Conservation (phyloP, 2,888 invertebrate species). For the Chrysolina americana region DNA sequence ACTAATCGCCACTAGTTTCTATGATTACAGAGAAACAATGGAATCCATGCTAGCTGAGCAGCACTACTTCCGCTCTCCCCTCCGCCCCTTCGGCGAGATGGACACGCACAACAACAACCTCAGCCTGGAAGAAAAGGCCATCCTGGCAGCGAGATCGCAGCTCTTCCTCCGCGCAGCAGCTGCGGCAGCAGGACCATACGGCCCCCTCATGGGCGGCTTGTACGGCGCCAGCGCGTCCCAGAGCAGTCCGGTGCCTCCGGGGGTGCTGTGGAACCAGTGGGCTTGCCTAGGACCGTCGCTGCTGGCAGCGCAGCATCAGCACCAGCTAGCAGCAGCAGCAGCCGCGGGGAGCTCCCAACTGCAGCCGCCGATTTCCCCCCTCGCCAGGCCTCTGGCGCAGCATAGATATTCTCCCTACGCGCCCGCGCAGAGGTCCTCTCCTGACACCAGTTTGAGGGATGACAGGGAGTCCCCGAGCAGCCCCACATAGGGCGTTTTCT, state of each 20-base stretch:
- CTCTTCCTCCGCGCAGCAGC: slow-evolving; percentile 81
- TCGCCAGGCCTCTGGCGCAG: slow-evolving; percentile 73
- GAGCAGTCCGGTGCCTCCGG: slow-evolving; percentile 66
- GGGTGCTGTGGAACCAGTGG: slow-evolving; percentile 82
- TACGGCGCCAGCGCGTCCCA: slow-evolving; percentile 70
- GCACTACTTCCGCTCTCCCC: slow-evolving; percentile 84
- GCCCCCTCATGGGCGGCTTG: slow-evolving; percentile 72
- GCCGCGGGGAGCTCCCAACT: slow-evolving; percentile 73
- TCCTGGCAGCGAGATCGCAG: slow-evolving; percentile 83
- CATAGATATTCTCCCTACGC: slow-evolving; percentile 75
- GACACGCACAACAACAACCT: slow-evolving; percentile 82
- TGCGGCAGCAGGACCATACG: slow-evolving; percentile 75
- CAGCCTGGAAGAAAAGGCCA: slow-evolving; percentile 83
- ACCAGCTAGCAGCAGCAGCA: slow-evolving; percentile 71
- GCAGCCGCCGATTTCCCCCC: slow-evolving; percentile 69
- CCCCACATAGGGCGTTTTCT: slow-evolving; percentile 60
- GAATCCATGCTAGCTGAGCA: slow-evolving; percentile 90
- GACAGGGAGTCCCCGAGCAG: slow-evolving; percentile 67
- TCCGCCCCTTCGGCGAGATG: slow-evolving; percentile 81
- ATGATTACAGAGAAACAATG: slow-evolving; percentile 86
- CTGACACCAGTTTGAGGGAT: slow-evolving; percentile 75
- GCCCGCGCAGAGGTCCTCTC: slow-evolving; percentile 72
- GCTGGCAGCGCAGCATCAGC: slow-evolving; percentile 76
- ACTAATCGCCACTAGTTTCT: slow-evolving; percentile 57
- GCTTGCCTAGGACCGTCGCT: slow-evolving; percentile 78